Base-by-base conservation (phyloP, 1,140 invertebrate species). In the Sitophilus oryzae region DNA sequence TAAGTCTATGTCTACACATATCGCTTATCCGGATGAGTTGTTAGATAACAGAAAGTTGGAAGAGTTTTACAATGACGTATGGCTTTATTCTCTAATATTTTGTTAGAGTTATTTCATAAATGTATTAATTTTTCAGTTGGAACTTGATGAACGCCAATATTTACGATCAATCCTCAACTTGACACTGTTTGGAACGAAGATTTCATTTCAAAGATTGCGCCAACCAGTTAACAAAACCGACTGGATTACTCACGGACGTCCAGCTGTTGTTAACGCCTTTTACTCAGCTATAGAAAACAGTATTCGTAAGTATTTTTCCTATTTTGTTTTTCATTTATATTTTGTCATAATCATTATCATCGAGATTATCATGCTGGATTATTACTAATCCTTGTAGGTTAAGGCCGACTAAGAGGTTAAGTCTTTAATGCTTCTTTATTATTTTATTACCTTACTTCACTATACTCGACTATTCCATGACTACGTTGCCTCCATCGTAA, bases 221-320 rank as follows among this genome's bases (percentile, higher is more conserved):
- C 77, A 82, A 63, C 73, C 76, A 2, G 81, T 85, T 0, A 82
- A 85, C 63, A 84, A 83, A 69, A 79, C 77, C 34, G 82, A 86
- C 60, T 85, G 82, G 82, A 77, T 80, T 22, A 78, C 76, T 19
- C 80, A 83, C 60, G 79, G 80, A n/a, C 69, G 76, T 51, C 77
- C 82, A 9, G 80, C 81, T 2, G 74, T 82, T 45, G 82, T 84
- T n/a, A 85, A 85, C 63, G 82, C 82, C 18, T 84, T 78, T 61
- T 85, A 85, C 63, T 81, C 77, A 34, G 75, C 80, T 0, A 74
- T 82, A 36, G 81, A 83, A 65, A 85, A 85, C 66, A 80, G 78
- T 51, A 84, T 85, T 54, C 78, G 80, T 82, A 70, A 73, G 77
- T n/a, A n/a, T n/a, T n/a, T n/a, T n/a, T n/a, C n/a, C n/a, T n/a